phyloP scores from a whole-genome alignment of 2,888 invertebrate species.

The Cylindroiulus punctatus region DNA sequence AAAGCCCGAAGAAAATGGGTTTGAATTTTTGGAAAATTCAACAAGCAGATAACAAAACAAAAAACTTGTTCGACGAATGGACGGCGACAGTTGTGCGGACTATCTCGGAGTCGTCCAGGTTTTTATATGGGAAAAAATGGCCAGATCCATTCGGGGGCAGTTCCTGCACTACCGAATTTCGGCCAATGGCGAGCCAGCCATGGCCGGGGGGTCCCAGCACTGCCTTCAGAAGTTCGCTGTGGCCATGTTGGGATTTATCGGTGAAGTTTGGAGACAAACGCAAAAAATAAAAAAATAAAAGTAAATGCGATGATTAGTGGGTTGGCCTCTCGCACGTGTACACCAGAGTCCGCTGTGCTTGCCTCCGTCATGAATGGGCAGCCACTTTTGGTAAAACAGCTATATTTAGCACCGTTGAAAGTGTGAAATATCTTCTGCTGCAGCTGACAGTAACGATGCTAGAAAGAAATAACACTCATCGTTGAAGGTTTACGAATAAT shows the following conservation, averaged over 20 bases:
- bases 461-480: too few species aligned
- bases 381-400: too few species aligned
- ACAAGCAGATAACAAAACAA: neutral
- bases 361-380: neutral
- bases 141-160: conserved; percentile 31
- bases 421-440: too few species aligned
- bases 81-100: neutral
- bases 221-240: neutral
- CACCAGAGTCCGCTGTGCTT: neutral
- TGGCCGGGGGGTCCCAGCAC: neutral
- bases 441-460: too few species aligned
- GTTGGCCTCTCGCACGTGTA: neutral
- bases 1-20: neutral
- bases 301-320: neutral
- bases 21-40: neutral
- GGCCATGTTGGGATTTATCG: neutral
- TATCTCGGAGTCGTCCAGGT: neutral
- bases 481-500: too few species aligned
- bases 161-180: neutral
- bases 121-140: conserved; percentile 40
- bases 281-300: neutral
- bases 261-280: neutral
- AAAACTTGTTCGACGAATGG: neutral
- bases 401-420: neutral
- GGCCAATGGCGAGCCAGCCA: conserved; percentile 40